phyloP scores from a whole-genome alignment of 2,888 invertebrate genomes.

The Rhyacophila evoluta region DNA sequence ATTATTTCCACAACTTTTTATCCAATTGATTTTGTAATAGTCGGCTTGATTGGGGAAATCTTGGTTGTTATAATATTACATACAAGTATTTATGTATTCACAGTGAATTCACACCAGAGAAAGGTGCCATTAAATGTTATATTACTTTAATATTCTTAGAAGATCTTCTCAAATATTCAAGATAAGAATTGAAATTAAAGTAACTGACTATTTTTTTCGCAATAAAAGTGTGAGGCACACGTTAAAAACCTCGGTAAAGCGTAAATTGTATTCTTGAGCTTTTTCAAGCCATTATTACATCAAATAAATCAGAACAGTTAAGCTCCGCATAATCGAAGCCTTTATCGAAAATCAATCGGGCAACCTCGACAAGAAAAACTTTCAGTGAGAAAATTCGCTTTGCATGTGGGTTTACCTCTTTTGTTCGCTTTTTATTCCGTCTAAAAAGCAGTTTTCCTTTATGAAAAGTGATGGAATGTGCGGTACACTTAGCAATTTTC shows the following conservation, averaged over 20 bases:
- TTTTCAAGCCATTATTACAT: neutral
- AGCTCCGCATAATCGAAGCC: neutral
- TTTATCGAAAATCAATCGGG: neutral
- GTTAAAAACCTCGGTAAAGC: neutral
- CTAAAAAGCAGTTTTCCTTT: slow-evolving; percentile 22
- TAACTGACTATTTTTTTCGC: too few species aligned
- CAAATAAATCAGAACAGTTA: neutral
- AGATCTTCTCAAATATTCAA: too few species aligned
- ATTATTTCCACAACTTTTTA: too few species aligned
- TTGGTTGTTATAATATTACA: too few species aligned
- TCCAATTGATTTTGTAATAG: too few species aligned
- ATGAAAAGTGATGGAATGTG: slow-evolving; percentile 24
- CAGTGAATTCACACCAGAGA: too few species aligned
- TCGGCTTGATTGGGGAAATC: too few species aligned
- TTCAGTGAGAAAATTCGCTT: neutral
- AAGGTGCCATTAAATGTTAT: too few species aligned
- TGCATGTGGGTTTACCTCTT: slow-evolving; percentile 9
- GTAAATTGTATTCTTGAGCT: neutral
- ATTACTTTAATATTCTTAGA: too few species aligned
- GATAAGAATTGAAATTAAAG: too few species aligned
- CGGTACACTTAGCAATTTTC: slow-evolving; percentile 24
- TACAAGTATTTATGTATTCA: too few species aligned
- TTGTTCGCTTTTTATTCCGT: neutral
- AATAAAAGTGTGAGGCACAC: too few species aligned
- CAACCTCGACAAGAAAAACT: neutral